Conservation (phyloP, 2,888 invertebrate species). For the Drosophila rellima region DNA sequence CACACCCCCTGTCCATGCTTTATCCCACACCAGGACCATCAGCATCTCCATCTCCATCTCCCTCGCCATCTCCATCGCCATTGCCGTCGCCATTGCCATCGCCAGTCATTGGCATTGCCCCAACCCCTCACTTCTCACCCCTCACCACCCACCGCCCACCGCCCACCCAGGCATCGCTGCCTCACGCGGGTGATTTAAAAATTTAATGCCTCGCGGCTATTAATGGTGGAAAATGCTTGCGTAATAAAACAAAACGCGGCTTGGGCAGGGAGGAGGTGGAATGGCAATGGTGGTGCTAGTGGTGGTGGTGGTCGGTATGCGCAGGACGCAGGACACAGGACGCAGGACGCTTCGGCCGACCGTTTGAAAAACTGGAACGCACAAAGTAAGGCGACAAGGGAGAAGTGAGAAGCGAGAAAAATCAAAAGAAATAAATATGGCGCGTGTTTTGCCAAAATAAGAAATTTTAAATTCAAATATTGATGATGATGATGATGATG, state of each 20-base stretch:
- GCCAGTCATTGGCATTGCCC: slow-evolving; percentile 9
- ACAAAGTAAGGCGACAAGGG: slow-evolving; percentile 28
- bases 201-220: slow-evolving; percentile 82
- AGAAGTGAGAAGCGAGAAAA: slow-evolving; percentile 72
- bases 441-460: slow-evolving; percentile 75
- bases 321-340: slow-evolving; percentile 28
- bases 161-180: slow-evolving; percentile 8
- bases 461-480: slow-evolving; percentile 81
- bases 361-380: slow-evolving; percentile 37
- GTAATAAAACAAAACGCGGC: slow-evolving; percentile 77
- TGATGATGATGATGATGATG: slow-evolving; percentile 65
- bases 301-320: slow-evolving; percentile 34
- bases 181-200: slow-evolving; percentile 72
- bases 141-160: background rate
- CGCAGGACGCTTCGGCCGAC: slow-evolving; percentile 3
- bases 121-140: background rate
- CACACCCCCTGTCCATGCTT: slow-evolving; percentile 1
- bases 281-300: background rate
- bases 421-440: slow-evolving; percentile 81
- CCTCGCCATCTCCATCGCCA: slow-evolving; percentile 25
- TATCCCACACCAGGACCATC: slow-evolving; percentile 1
- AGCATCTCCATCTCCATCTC: slow-evolving; percentile 26
- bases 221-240: slow-evolving; percentile 81
- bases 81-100: slow-evolving; percentile 19
- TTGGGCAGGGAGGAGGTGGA: slow-evolving; percentile 21